Evolutionary conservation across 2,797 vertebrate species (phyloP).

Genomic region (Acipenser transmontanus): DNA sequence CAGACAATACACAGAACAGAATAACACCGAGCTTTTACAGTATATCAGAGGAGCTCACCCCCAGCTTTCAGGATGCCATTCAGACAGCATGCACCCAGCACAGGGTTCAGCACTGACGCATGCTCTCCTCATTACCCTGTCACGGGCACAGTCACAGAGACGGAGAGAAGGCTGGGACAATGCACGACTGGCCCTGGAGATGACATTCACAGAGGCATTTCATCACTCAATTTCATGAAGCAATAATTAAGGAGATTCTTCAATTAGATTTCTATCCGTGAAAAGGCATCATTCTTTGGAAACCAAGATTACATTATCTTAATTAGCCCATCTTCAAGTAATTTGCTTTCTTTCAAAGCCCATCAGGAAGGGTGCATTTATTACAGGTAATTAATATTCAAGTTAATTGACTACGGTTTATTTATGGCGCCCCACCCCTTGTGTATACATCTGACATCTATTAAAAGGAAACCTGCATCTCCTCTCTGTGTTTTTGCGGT

Average conservation of each 20-base stretch:
- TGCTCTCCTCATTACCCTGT: conserved; percentile 22
- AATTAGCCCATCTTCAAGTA: conserved; percentile 61
- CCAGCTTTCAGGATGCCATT: too few species aligned
- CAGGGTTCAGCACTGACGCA: too few species aligned
- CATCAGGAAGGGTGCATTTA: conserved; percentile 55
- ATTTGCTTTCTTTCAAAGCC: conserved; percentile 56
- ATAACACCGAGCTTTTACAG: too few species aligned
- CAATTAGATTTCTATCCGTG: too few species aligned
- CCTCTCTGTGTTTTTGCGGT: not conserved
- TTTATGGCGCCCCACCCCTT: conserved; percentile 11
- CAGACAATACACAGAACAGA: too few species aligned
- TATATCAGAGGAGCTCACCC: too few species aligned
- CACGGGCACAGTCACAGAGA: conserved; percentile 32
- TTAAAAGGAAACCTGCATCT: not conserved
- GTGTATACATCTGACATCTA: conserved; percentile 13
- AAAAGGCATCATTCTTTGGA: conserved; percentile 59
- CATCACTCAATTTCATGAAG: conserved; percentile 59
- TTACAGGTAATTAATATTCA: conserved; percentile 67
- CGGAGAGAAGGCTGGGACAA: conserved; percentile 30
- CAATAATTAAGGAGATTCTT: conserved; percentile 61
- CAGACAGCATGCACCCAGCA: too few species aligned
- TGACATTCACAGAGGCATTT: conserved; percentile 47
- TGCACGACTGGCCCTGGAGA: conserved; percentile 33
- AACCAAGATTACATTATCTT: conserved; percentile 64
- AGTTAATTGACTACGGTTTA: conserved; percentile 53